Conservation (phyloP, 2,888 invertebrate species). For the Microctonus hyperodae region DNA sequence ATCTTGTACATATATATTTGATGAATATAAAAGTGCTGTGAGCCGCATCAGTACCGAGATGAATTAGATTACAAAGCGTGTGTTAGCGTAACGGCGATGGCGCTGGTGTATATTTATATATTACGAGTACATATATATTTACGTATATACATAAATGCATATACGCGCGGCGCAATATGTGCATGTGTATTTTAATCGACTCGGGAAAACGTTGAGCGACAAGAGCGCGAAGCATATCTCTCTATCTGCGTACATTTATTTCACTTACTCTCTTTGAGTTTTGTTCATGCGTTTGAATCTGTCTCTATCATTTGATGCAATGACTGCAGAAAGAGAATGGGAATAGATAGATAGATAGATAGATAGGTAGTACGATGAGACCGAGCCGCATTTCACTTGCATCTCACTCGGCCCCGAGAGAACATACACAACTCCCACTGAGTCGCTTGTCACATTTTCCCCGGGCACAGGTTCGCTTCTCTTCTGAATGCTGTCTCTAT, state of each 20-base stretch:
- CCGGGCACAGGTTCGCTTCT: not conserved
- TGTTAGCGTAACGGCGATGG: not conserved
- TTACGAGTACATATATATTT: slow-evolving; percentile 1
- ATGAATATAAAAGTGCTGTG: slow-evolving; percentile 6
- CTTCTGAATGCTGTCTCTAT: not conserved
- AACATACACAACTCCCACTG: not conserved
- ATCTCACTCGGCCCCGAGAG: slow-evolving; percentile 18
- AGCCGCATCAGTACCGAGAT: slow-evolving; percentile 4
- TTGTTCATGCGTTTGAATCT: not conserved
- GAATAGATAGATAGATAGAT: slow-evolving; percentile 5
- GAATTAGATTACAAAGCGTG: slow-evolving; percentile 16
- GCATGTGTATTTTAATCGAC: slow-evolving; percentile 18
- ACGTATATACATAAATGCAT: too few species aligned
- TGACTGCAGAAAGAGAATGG: slow-evolving; percentile 3
- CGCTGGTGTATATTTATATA: not conserved
- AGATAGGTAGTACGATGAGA: not conserved
- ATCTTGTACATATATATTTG: not conserved
- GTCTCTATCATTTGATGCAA: slow-evolving; percentile 14
- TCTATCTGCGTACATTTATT: not conserved
- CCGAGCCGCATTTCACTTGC: not conserved
- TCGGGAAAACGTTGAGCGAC: slow-evolving; percentile 1
- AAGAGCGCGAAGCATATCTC: not conserved
- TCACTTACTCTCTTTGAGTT: not conserved
- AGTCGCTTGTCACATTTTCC: slow-evolving; percentile 10
- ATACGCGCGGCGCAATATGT: too few species aligned